Base-by-base conservation (phyloP, 2,113 vertebrate genomes). In the Mobula birostris region DNA sequence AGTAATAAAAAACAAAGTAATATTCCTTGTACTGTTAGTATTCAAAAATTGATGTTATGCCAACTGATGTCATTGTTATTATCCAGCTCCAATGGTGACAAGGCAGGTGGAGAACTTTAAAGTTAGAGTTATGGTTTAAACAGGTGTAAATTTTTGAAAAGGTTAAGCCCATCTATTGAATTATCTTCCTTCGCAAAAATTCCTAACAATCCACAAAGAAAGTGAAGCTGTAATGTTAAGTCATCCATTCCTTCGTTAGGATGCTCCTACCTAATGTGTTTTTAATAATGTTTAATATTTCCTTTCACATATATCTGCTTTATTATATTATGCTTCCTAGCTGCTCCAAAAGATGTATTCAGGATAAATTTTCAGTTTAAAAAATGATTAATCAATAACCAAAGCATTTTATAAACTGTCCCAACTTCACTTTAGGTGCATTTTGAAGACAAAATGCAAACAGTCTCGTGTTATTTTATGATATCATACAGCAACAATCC, bases 51-150 rank as follows among this genome's bases (percentile, higher is more conserved):
- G 91, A 76, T 74, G 21, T 93, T 40, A 93, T 93, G 91, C 91
- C 68, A 93, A 74, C 91, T 93, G 91, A 93, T 72, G 91, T 93
- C 91, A 72, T 56, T 93, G 91, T 74, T 93, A 74, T 74, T 93
- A 93, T 93, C 70, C 8, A 93, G 68, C 36, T 48, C 90, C 90
- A 93, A 72, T 93, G 40, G 91, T 12, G 70, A 93, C 91, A 72
- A 92, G 68, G 68, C 68, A 93, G 32, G 91, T 93, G 91, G 91
- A 93, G 70, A 68, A 36, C 68, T 68, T 74, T 68, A 93, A 48
- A 74, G 68, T 74, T 63, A 70, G 24, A 68, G 63, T 56, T 36
- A 14, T 29, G 40, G 14, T 8, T 56, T 27, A 93, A 93, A 63
- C 63, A 93, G 91, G 91, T 56, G 91, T 27, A 74, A 74, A 76